Evolutionary conservation across 2,797 vertebrate genomes (phyloP).

Genomic region (Astyanax mexicanus): DNA sequence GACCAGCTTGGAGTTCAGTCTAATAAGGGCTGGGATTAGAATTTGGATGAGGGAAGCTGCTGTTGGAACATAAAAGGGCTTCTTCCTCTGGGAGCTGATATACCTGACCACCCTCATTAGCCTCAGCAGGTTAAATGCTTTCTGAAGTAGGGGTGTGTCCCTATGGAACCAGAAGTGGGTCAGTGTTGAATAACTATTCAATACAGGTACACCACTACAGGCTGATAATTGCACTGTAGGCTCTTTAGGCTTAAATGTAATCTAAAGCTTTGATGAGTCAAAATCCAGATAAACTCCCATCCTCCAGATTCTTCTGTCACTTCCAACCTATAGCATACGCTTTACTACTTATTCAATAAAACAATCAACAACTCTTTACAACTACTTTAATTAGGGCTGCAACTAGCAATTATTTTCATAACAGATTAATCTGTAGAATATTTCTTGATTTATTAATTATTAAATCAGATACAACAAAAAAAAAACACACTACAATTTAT

Average conservation of each 20-base stretch:
- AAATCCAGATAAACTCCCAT: neutral
- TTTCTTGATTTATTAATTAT: too few species aligned
- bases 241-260: constrained; percentile 42
- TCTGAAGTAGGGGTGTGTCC: constrained; percentile 32
- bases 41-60: constrained; percentile 16
- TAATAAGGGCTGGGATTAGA: constrained; percentile 23
- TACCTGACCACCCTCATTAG: constrained; percentile 55
- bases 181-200: constrained; percentile 45
- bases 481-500: too few species aligned
- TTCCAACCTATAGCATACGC: constrained; percentile 31
- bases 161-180: constrained; percentile 51
- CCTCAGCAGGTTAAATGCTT: constrained; percentile 48
- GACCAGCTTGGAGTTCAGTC: constrained; percentile 14
- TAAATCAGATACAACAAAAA: too few species aligned
- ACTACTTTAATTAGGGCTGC: too few species aligned
- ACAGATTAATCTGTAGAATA: too few species aligned
- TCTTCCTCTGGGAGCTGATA: constrained; percentile 18
- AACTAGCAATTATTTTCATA: too few species aligned
- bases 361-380: too few species aligned
- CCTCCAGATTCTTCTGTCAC: constrained; percentile 9
- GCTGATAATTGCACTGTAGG: constrained; percentile 40
- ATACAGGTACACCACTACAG: constrained; percentile 33
- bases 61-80: constrained; percentile 26
- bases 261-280: constrained; percentile 36
- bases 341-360: neutral